Evolutionary conservation across 2,113 vertebrate species (phyloP).

Genomic region (Notothenia coriiceps): DNA sequence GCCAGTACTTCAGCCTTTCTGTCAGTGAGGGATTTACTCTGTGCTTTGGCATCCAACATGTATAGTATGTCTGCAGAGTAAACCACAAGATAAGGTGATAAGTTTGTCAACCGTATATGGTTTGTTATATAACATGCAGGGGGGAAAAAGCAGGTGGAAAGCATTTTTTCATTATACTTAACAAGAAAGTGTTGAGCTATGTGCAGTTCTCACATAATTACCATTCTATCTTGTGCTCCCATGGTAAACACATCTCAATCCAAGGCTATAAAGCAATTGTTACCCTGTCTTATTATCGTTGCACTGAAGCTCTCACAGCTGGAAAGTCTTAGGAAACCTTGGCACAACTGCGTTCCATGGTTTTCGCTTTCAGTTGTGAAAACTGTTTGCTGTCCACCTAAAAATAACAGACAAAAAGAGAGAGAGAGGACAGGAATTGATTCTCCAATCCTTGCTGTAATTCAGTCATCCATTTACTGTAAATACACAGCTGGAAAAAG

Average conservation of each 20-base stretch:
- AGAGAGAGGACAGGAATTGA: constrained; percentile 43
- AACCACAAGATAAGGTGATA: constrained; percentile 23
- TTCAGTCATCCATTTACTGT: constrained; percentile 74
- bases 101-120: not conserved
- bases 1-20: not conserved
- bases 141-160: not conserved
- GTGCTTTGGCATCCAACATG: constrained; percentile 5
- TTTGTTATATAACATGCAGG: not conserved
- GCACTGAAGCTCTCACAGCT: constrained; percentile 58
- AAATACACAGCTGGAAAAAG: constrained; percentile 73
- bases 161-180: constrained; percentile 3
- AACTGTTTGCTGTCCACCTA: constrained; percentile 67
- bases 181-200: not conserved
- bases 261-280: constrained; percentile 43
- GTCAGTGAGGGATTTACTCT: constrained; percentile 9
- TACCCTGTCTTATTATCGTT: constrained; percentile 53
- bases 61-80: not conserved
- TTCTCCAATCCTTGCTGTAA: constrained; percentile 60
- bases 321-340: constrained; percentile 65
- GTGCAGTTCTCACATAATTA: constrained; percentile 31
- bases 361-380: constrained; percentile 65
- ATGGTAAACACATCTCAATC: constrained; percentile 56
- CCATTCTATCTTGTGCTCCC: constrained; percentile 30
- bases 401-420: constrained; percentile 62
- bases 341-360: constrained; percentile 42